phyloP scores from a whole-genome alignment of 2,888 invertebrate genomes.

The Halictus ligatus region DNA sequence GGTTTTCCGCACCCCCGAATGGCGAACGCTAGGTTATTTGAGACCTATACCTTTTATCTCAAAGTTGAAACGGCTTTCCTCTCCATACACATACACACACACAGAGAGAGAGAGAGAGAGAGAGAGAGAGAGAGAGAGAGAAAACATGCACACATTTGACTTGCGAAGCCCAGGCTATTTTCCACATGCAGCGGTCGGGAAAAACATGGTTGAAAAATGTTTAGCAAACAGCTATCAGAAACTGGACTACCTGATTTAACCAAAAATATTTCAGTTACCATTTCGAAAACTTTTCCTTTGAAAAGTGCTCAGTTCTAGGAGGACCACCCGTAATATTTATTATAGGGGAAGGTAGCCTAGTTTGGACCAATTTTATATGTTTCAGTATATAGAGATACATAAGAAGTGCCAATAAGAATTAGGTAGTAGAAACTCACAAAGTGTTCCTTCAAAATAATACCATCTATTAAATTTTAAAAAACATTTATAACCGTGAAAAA shows the following conservation, averaged over 20 bases:
- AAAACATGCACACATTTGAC: background rate
- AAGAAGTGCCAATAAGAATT: too few relatives aligned
- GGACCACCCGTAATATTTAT: background rate
- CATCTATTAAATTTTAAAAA: too few relatives aligned
- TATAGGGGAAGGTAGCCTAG: background rate
- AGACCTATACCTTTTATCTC: conserved; percentile 10
- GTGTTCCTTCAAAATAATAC: too few relatives aligned
- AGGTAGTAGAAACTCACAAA: too few relatives aligned
- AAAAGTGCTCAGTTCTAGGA: background rate
- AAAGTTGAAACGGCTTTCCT: conserved; percentile 9
- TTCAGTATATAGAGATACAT: too few relatives aligned
- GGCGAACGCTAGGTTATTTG: background rate
- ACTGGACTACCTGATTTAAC: background rate
- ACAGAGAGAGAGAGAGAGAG: background rate
- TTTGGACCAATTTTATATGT: too few relatives aligned
- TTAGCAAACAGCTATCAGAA: too few relatives aligned
- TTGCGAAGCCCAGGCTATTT: background rate
- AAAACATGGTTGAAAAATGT: conserved; percentile 1
- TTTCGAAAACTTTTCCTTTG: background rate
- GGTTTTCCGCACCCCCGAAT: conserved; percentile 1
- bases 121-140: background rate
- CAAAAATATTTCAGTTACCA: background rate
- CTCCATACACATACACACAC: background rate
- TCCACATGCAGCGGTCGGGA: background rate
- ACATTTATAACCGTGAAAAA: too few relatives aligned